Evolutionary conservation across 2,888 invertebrate genomes (phyloP).

Genomic region (Deladenus siricidicola): DNA sequence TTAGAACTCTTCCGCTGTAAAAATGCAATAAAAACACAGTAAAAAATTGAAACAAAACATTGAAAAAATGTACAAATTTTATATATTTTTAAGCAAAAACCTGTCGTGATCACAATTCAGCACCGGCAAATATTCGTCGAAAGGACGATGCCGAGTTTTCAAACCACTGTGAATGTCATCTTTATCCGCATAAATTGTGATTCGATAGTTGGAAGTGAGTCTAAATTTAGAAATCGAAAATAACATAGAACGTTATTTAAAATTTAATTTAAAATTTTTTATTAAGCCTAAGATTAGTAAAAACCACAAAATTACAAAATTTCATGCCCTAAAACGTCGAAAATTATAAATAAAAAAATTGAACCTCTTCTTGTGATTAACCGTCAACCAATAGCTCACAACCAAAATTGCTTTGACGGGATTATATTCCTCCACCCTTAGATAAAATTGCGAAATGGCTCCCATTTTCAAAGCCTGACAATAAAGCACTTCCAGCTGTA

Average conservation of each 20-base stretch:
- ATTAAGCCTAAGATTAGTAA: neutral
- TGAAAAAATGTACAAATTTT: too few relatives aligned
- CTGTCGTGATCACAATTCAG: slow-evolving; percentile 32
- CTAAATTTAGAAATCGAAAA: slow-evolving; percentile 13
- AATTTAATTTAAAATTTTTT: slow-evolving; percentile 6
- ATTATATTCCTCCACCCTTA: slow-evolving; percentile 40
- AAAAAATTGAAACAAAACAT: too few relatives aligned
- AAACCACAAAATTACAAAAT: slow-evolving; percentile 11
- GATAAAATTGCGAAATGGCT: slow-evolving; percentile 67
- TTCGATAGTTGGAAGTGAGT: slow-evolving; percentile 39
- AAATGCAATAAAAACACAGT: too few relatives aligned
- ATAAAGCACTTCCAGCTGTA: slow-evolving; percentile 74
- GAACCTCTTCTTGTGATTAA: slow-evolving; percentile 18
- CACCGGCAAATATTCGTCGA: slow-evolving; percentile 29
- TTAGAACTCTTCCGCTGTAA: too few relatives aligned
- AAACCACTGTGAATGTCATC: slow-evolving; percentile 31
- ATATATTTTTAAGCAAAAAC: slow-evolving; percentile 10
- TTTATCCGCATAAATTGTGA: slow-evolving; percentile 39
- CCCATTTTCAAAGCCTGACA: slow-evolving; percentile 64
- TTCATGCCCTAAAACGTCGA: slow-evolving; percentile 25
- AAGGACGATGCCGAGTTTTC: slow-evolving; percentile 40
- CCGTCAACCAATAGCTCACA: slow-evolving; percentile 46
- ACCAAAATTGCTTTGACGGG: slow-evolving; percentile 32
- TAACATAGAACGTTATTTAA: neutral
- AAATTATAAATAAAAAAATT: neutral